Evolutionary conservation across 2,888 invertebrate genomes (phyloP).

Genomic region (Muscina levida): DNA sequence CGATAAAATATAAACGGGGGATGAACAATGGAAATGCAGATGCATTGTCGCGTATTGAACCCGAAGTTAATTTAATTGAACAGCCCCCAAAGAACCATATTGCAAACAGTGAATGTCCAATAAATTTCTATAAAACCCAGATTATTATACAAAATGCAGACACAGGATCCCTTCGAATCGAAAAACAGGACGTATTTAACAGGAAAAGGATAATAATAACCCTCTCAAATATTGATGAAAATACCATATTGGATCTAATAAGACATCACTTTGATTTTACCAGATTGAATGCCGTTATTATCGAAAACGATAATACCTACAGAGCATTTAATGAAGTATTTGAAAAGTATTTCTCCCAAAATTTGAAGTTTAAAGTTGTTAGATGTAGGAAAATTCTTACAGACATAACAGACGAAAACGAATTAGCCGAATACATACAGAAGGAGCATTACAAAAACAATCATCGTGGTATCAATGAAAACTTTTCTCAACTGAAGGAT

Average conservation of each 20-base stretch:
- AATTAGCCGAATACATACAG: constrained; percentile 34
- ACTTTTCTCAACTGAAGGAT: background rate
- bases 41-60: constrained; percentile 16
- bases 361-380: constrained; percentile 33
- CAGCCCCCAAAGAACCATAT: background rate
- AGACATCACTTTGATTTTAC: constrained; percentile 33
- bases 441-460: constrained; percentile 37
- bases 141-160: constrained; percentile 1
- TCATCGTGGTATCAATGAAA: background rate
- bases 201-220: background rate
- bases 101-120: background rate
- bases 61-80: background rate
- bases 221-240: background rate
- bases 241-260: constrained; percentile 14
- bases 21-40: constrained; percentile 37
- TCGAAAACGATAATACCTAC: constrained; percentile 21
- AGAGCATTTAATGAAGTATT: background rate
- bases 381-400: constrained; percentile 1
- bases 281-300: constrained; percentile 26
- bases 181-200: background rate
- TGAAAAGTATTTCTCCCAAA: constrained; percentile 10
- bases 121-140: constrained; percentile 1
- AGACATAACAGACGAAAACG: constrained; percentile 28
- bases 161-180: background rate
- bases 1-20: constrained; percentile 23